Percentiles rank a stretch among this genome's conserved stretches.
Evolutionary conservation across 1,140 invertebrate species (phyloP).

Genomic region (Littorina saxatilis): DNA sequence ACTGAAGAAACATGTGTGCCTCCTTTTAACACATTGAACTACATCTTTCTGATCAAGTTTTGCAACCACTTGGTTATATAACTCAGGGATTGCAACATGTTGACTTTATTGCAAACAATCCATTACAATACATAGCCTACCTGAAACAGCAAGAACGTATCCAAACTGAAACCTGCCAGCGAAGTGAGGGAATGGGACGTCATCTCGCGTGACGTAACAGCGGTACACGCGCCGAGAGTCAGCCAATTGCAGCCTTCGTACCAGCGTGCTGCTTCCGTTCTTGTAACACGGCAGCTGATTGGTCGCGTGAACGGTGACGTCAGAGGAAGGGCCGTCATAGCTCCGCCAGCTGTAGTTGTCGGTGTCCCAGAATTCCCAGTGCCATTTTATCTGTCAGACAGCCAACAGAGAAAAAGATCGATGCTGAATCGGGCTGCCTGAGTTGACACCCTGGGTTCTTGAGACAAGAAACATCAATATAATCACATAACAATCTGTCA

Average conservation of each 20-base stretch:
- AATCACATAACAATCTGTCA: too few species aligned
- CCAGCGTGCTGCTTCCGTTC: background rate
- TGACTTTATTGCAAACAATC: too few species aligned
- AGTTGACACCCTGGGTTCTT: too few species aligned
- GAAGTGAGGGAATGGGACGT: background rate
- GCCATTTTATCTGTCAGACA: background rate
- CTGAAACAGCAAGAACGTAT: constrained; percentile 29
- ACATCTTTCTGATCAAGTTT: too few species aligned
- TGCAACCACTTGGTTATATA: too few species aligned
- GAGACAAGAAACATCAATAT: background rate
- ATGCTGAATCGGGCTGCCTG: too few species aligned
- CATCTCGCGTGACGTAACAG: background rate
- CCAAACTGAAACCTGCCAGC: constrained; percentile 4
- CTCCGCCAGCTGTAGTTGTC: background rate
- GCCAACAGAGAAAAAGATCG: too few species aligned
- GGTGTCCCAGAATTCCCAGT: constrained; percentile 18
- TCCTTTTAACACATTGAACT: too few species aligned
- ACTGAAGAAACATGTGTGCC: too few species aligned
- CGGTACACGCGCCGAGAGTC: background rate
- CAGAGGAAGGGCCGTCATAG: background rate
- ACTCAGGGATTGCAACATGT: too few species aligned
- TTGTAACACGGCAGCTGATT: constrained; percentile 17
- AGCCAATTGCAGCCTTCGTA: background rate
- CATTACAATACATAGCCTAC: too few species aligned
- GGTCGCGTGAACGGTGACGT: background rate